Conservation (phyloP, 2,888 invertebrate genomes). For the Invenusta paracnida region DNA sequence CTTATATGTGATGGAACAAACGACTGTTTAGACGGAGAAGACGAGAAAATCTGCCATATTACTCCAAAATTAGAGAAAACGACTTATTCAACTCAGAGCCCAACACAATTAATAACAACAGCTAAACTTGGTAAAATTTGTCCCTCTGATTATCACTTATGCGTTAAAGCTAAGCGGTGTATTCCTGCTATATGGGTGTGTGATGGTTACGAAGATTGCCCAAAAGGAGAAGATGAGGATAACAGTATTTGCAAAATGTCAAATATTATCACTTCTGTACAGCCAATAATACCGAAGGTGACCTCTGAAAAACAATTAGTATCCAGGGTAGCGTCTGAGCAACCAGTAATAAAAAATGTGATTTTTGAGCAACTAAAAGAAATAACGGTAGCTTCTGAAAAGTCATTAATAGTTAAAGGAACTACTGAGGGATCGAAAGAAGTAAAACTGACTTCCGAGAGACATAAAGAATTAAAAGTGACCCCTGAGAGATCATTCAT, state of each 20-base stretch:
- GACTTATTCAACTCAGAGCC: neutral
- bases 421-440: neutral
- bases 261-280: too few relatives aligned
- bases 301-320: neutral
- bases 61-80: neutral
- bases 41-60: slow-evolving; percentile 45
- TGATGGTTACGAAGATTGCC: neutral
- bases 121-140: neutral
- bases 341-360: too few relatives aligned
- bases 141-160: neutral
- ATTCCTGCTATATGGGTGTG: neutral
- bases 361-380: too few relatives aligned
- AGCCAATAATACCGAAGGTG: too few relatives aligned
- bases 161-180: neutral
- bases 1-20: slow-evolving; percentile 50
- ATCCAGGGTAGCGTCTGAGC: too few relatives aligned
- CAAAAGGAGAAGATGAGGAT: neutral
- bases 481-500: too few relatives aligned
- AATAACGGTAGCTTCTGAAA: too few relatives aligned
- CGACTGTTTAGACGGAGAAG: slow-evolving; percentile 49
- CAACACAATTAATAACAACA: neutral
- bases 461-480: too few relatives aligned
- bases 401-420: too few relatives aligned
- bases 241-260: neutral
- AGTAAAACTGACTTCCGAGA: too few relatives aligned